Base-by-base conservation (phyloP, 2,113 vertebrate genomes). In the Lampris megalopsis region DNA sequence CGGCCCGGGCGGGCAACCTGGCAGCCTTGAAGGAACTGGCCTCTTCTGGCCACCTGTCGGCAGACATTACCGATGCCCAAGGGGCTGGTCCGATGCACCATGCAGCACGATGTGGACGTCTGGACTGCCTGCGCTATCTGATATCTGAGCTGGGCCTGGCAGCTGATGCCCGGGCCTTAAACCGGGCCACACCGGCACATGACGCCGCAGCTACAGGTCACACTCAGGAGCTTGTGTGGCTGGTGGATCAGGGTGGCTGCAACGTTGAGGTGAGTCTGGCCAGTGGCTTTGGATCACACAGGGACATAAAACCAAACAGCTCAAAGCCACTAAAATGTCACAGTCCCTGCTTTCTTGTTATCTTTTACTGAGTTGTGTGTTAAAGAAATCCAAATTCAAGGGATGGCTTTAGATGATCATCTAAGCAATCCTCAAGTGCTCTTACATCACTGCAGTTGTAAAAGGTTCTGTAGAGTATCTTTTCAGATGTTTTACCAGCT, bases 31-130 rank as follows among this genome's bases (percentile, higher is more conserved):
- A 89, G 78, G 79, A 63, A 62, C 90, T 96, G 1, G 80, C 91
- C 0, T 88, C 92, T 49, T 82, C 88, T 0, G 94, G 94, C 0
- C 9, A 52, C 45, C 90, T 97, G 63, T 87, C 86, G 3, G 59
- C 71, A 0, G 69, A 71, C 66, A 79, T 95, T 71, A 54, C 81
- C 0, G 96, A 97, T 7, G 53, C 85, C 8, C 93, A 95, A 47
- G 96, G 95, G 3, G 96, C 96, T 0, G 92, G 94, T 36, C 91
- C 93, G 1, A 94, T 95, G 59, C 96, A 97, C 84, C 95, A 96
- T 1, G 95, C 95, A 0, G 90, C 95, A 3, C 89, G 95, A 36
- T 93, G 93, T 0, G 95, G 95, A 37, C 94, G 87, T 40, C 86
- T 96, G 80, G 93, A 94, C 81, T 95, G 95, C 45, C 86, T 97